phyloP scores from a whole-genome alignment of 2,113 vertebrate genomes.

The Hydrochoerus hydrochaeris region DNA sequence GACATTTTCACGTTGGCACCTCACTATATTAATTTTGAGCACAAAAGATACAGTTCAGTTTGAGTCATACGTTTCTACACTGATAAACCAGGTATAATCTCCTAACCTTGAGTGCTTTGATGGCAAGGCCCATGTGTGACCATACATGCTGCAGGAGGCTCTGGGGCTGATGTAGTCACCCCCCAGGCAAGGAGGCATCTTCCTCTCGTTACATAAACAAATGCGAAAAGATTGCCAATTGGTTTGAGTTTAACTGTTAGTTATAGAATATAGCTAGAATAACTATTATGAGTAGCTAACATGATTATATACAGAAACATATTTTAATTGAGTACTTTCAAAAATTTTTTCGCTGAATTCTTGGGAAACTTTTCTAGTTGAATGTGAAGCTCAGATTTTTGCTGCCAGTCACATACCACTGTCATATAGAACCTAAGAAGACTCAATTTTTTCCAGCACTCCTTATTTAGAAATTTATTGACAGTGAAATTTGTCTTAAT shows the following conservation, averaged over 20 bases:
- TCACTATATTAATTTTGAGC: neutral
- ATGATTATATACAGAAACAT: neutral
- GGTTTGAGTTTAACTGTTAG: neutral
- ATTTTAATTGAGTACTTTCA: neutral
- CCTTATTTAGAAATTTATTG: neutral
- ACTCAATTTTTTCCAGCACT: neutral
- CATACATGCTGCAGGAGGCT: no score
- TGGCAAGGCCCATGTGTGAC: neutral
- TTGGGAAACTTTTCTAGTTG: neutral
- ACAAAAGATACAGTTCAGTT: neutral
- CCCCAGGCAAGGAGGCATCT: fast-evolving
- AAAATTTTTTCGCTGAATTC: neutral
- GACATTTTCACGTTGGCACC: neutral
- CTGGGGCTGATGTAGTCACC: no score
- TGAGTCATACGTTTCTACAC: neutral
- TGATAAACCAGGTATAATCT: neutral
- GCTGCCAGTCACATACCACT: fast-evolving
- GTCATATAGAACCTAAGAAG: neutral
- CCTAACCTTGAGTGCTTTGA: fast-evolving
- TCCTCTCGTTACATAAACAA: neutral
- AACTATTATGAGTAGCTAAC: neutral
- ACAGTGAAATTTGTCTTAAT: neutral
- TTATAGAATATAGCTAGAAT: neutral
- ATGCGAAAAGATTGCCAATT: neutral
- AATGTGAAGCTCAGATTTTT: fast-evolving